Conservation (phyloP, 2,113 vertebrate species). For the Eulemur macaco region DNA sequence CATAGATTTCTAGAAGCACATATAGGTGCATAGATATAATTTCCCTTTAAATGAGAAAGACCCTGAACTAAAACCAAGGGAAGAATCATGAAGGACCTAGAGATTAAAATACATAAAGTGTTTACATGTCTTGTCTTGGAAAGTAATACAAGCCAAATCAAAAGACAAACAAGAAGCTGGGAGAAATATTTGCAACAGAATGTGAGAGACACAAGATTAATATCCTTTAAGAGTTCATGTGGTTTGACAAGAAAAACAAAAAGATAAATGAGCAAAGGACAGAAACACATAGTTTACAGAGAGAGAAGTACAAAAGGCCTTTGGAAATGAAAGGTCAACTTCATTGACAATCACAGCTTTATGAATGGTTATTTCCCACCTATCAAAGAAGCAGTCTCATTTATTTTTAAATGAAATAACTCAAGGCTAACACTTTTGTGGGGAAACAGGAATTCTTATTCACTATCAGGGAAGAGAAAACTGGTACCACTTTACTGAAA, state of each 20-base stretch:
- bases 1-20: not conserved
- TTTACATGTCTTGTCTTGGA: slow-evolving; percentile 3
- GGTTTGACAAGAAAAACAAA: slow-evolving; percentile 34
- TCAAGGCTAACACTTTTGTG: not conserved
- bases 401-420: slow-evolving; percentile 26
- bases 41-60: not conserved
- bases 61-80: not conserved
- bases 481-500: not conserved
- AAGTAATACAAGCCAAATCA: slow-evolving; percentile 9
- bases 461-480: not conserved
- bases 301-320: not conserved
- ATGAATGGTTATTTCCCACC: not conserved
- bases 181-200: slow-evolving; percentile 30
- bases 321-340: not conserved
- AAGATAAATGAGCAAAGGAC: not conserved
- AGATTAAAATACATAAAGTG: not conserved
- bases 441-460: not conserved
- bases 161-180: not conserved
- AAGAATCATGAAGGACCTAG: not conserved
- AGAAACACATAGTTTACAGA: not conserved
- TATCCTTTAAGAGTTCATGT: not conserved
- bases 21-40: not conserved
- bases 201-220: not conserved
- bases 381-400: not conserved
- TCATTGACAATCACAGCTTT: not conserved